Base-by-base conservation (phyloP, 2,113 vertebrate genomes). In the Falco punctatus region DNA sequence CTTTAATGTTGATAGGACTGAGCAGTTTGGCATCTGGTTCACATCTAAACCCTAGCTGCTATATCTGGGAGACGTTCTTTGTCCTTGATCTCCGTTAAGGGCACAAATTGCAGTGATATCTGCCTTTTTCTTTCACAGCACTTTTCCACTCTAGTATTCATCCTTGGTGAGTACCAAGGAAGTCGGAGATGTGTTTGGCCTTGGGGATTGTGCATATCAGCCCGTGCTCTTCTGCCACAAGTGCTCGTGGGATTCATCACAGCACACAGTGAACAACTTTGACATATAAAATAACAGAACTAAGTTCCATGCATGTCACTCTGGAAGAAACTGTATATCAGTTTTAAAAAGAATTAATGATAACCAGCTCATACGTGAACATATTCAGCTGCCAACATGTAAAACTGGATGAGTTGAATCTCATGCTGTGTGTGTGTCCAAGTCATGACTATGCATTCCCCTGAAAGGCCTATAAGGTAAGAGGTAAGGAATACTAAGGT, bases 331-430 rank as follows among this genome's bases (percentile, higher is more conserved):
- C 23, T 15, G 40, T 15, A 2, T 65, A 59, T 48, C 14, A 82
- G 17, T 46, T 40, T 8, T 10, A 35, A 58, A 86, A 44, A 23
- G n/a, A 33, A 77, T 49, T 40, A 46, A 46, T 1, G 8, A 27
- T 72, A 75, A 55, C 18, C 5, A 51, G 4, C 2, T 72, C 20
- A 38, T 6, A 3, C 1, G 2, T 42, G 75, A 69, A 65, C 35
- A 21, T 52, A 1, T 32, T 54, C 57, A 75, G 5, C 19, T 58
- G 18, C 12, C 8, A 9, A 30, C 4, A 11, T 0, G 0, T 23
- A 30, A 61, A 83, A 55, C 40, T 64, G 72, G 33, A 27, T 70
- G 35, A 86, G 32, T 14, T 48, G 49, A 59, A 73, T 65, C 30
- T 83, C 7, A 49, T 19, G 1, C 44, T 80, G 3, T 15, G 6